Evolutionary conservation across 1,140 invertebrate genomes (phyloP), one percentile per base, ranked within the genome.

Genomic region (Bombus pyrosoma): DNA sequence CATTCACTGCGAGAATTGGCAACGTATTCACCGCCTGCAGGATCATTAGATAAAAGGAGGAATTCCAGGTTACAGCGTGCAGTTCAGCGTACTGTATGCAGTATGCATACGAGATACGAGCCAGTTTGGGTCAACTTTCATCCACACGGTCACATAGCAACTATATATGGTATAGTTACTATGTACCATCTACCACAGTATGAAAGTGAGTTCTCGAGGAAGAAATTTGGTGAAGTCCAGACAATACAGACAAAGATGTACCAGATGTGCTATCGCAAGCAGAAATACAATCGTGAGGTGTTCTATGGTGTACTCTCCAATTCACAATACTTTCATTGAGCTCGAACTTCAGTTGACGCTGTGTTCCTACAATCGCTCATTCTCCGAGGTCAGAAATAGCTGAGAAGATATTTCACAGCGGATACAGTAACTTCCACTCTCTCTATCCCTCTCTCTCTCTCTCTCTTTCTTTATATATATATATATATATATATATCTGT

Each of bases 301-400:
- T 13, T 59, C 8, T n/a, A 25, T 32, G 1, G 41, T 12, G 28
- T 37, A 34, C 22, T 57, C 32, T 32, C 18, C 53, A 28, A 32
- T 22, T 18, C 8, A 78, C 59, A 66, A 78, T 78, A 22, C 39
- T 32, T 66, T 62, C 13, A 43, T 66, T 43, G 62, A 78, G 8
- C n/a, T 32, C 15, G 3, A 39, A 22, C 39, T 66, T 25, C 18
- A 32, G 25, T 18, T 18, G 39, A 47, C 64, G 32, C 6, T 32
- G 53, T 37, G 22, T 37, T n/a, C 41, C 66, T 66, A 66, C 62
- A 43, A 43, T 79, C 77, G 62, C 32, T 32, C 77, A 79, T 79
- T 66, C 25, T 37, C 0, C 22, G 22, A 18, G 62, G 22, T 57
- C 62, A 79, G 28, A 53, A 53, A 47, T n/a, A 37, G 18, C 6